Evolutionary conservation across 2,797 vertebrate species (phyloP).

Genomic region (Heterohyrax brucei): DNA sequence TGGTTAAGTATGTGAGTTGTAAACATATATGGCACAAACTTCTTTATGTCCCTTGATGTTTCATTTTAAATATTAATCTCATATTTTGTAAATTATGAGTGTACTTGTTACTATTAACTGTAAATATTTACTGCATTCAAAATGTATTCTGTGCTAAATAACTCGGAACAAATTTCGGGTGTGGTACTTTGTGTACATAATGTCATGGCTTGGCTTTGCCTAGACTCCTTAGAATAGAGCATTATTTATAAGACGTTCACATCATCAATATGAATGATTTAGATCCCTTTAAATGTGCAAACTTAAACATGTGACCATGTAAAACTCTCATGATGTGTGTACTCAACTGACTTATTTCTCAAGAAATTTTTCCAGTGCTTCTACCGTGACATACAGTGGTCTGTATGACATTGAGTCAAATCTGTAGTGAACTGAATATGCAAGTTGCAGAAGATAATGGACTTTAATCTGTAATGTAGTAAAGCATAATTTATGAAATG

Average conservation of each 20-base stretch:
- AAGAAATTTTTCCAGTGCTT: slow-evolving; percentile 71
- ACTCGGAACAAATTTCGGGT: slow-evolving; percentile 81
- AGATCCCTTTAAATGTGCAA: slow-evolving; percentile 77
- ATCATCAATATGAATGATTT: slow-evolving; percentile 78
- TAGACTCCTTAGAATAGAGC: slow-evolving; percentile 77
- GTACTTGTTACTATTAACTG: slow-evolving; percentile 79
- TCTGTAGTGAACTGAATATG: slow-evolving; percentile 75
- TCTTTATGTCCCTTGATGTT: slow-evolving; percentile 75
- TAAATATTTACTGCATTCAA: slow-evolving; percentile 86
- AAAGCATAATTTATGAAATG: slow-evolving; percentile 82
- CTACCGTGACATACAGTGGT: slow-evolving; percentile 16
- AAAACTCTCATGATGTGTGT: slow-evolving; percentile 64
- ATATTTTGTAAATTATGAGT: slow-evolving; percentile 80
- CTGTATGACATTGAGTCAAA: slow-evolving; percentile 65
- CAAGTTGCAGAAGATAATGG: slow-evolving; percentile 74
- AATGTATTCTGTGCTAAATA: slow-evolving; percentile 82
- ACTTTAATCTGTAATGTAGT: slow-evolving; percentile 77
- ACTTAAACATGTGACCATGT: slow-evolving; percentile 71
- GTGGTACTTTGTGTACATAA: slow-evolving; percentile 80
- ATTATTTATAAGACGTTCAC: slow-evolving; percentile 82
- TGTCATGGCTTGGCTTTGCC: slow-evolving; percentile 76
- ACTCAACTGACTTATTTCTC: slow-evolving; percentile 76
- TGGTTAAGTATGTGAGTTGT: slow-evolving; percentile 62
- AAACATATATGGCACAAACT: slow-evolving; percentile 62
- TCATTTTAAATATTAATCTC: slow-evolving; percentile 78